Conservation (phyloP, 2,113 vertebrate species). For the Notarius quadriscutis region DNA sequence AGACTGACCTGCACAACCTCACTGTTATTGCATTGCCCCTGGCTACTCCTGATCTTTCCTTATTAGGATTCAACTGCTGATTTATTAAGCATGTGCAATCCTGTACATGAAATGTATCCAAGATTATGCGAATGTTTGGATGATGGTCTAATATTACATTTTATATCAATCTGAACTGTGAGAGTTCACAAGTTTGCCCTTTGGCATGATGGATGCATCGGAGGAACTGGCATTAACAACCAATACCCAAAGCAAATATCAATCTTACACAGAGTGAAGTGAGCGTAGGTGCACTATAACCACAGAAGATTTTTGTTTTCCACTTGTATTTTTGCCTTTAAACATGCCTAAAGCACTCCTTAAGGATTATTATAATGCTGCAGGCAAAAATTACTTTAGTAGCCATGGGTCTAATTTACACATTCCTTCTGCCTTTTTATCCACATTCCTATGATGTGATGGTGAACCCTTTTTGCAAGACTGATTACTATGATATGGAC, state of each 20-base stretch:
- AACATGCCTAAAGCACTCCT: slow-evolving; percentile 72
- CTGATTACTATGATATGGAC: slow-evolving; percentile 18
- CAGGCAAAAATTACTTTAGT: slow-evolving; percentile 64
- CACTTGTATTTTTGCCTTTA: slow-evolving; percentile 53
- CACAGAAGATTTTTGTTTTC: slow-evolving; percentile 39
- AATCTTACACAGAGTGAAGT: slow-evolving; percentile 19
- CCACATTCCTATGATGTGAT: slow-evolving; percentile 60
- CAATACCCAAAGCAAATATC: not conserved
- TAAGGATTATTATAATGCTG: slow-evolving; percentile 62
- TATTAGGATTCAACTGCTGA: slow-evolving; percentile 66
- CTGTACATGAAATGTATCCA: slow-evolving; percentile 58
- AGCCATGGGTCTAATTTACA: slow-evolving; percentile 55
- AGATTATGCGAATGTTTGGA: slow-evolving; percentile 55
- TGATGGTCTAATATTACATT: not conserved
- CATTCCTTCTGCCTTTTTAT: slow-evolving; percentile 50
- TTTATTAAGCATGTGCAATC: slow-evolving; percentile 58
- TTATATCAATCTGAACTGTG: not conserved
- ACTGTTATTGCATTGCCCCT: slow-evolving; percentile 68
- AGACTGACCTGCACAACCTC: slow-evolving; percentile 60
- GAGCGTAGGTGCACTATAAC: slow-evolving; percentile 31
- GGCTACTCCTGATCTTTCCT: slow-evolving; percentile 67
- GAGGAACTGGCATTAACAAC: slow-evolving; percentile 8
- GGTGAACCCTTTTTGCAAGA: slow-evolving; percentile 14
- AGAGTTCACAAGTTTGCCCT: slow-evolving; percentile 27
- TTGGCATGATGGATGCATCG: not conserved